phyloP scores from a whole-genome alignment of 1,140 invertebrate species.

The Semibalanus balanoides region DNA sequence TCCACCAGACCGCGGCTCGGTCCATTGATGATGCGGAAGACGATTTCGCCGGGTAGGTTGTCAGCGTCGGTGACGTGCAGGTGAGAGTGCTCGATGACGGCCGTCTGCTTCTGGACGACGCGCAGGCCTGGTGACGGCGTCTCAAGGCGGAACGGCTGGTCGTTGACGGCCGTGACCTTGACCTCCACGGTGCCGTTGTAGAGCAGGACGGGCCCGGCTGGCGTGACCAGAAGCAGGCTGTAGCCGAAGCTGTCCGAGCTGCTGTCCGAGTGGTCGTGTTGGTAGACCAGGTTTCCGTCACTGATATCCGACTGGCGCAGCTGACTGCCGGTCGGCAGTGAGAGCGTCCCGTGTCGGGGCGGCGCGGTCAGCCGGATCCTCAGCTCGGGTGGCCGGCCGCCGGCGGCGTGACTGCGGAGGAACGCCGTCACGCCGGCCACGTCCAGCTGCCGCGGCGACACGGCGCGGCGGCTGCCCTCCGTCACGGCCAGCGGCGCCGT shows the following conservation, averaged over 20 bases:
- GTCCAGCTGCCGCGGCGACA: slow-evolving; percentile 45
- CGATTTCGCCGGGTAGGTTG: slow-evolving; percentile 61
- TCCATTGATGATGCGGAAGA: slow-evolving; percentile 67
- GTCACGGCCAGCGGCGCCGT: slow-evolving; percentile 48
- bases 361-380: not conserved
- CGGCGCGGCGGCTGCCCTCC: slow-evolving; percentile 58
- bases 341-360: not conserved
- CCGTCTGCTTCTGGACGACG: slow-evolving; percentile 36
- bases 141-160: slow-evolving; percentile 66
- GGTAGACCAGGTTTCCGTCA: slow-evolving; percentile 40
- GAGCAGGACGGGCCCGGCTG: slow-evolving; percentile 44
- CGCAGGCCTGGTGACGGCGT: slow-evolving; percentile 58
- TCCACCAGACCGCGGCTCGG: slow-evolving; percentile 56
- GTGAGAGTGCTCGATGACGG: slow-evolving; percentile 40
- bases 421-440: slow-evolving; percentile 59
- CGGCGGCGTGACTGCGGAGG: slow-evolving; percentile 54
- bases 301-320: slow-evolving; percentile 30
- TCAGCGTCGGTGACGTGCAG: slow-evolving; percentile 75
- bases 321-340: not conserved
- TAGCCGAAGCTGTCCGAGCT: slow-evolving; percentile 54
- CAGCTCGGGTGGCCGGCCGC: not conserved
- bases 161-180: slow-evolving; percentile 71
- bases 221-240: slow-evolving; percentile 47
- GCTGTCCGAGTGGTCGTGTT: slow-evolving; percentile 77
- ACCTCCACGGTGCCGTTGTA: slow-evolving; percentile 68